Base-by-base conservation (phyloP, 2,113 vertebrate genomes). In the Perca schrenkii region DNA sequence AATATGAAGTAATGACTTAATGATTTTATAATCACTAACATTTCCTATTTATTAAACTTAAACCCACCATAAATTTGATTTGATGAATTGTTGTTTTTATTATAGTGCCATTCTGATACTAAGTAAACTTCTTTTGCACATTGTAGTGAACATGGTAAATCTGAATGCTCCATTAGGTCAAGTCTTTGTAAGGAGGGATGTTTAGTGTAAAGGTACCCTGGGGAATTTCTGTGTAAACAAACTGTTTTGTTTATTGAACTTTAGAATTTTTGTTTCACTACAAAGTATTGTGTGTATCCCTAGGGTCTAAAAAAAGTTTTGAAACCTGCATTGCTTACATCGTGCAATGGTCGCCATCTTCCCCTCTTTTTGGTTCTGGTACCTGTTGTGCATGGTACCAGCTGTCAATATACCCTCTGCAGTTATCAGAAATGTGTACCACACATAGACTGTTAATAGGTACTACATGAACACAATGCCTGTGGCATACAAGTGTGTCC, bases 171-270 rank as follows among this genome's bases (percentile, higher is more conserved):
- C 22, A 66, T 68, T 46, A 81, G 71, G 25, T 69, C 50, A 76
- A 74, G 10, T 67, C 54, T 63, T 50, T 62, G 65, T 74, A 52
- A 64, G 31, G 13, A 72, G 25, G 22, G n/a, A 31, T 56, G 36
- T 76, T 79, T 68, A 56, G 65, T 72, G 63, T 79, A 73, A 79
- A 56, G 8, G 58, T 31, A 69, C 78, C 52, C n/a, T 8, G 13
- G 74, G 81, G 78, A 84, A 63, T 74, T 34, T 28, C 34, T 64
- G 31, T 74, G 67, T 22, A 79, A 85, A 85, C 71, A 86, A 79
- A 63, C 46, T 8, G 77, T 77, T 82, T 77, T 80, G 50, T 86
- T 86, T 77, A 74, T 17, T 61, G 68, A 63, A 77, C 77, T 74
- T 83, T 52, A 15, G 19, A 75, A 28, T 7, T 79, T 34, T 67